Evolutionary conservation across 2,797 vertebrate genomes (phyloP).

Genomic region (Monodelphis domestica): DNA sequence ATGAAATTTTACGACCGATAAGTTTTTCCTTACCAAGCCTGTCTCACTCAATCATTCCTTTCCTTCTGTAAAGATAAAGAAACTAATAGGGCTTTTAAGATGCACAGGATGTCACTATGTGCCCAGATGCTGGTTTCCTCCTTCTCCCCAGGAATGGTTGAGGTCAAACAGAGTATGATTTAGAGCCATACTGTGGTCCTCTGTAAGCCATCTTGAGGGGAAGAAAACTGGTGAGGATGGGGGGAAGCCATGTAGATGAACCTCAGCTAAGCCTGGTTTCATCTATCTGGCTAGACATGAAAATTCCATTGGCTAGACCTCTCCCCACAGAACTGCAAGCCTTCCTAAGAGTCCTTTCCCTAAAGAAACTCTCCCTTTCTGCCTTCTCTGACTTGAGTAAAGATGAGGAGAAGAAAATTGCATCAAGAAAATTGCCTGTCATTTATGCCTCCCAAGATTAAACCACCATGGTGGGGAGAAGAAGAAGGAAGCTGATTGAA

Average conservation of each 20-base stretch:
- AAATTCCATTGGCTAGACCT: neutral
- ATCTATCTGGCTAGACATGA: neutral
- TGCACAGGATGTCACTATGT: neutral
- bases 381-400: conserved; percentile 30
- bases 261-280: conserved; percentile 26
- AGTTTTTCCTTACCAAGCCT: neutral
- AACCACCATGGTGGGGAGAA: neutral
- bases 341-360: conserved; percentile 26
- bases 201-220: neutral
- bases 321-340: conserved; percentile 50
- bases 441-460: conserved; percentile 60
- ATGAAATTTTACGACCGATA: neutral
- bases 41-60: neutral
- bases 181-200: conserved; percentile 27
- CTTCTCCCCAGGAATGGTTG: neutral
- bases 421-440: conserved; percentile 59
- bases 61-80: neutral
- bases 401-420: conserved; percentile 53
- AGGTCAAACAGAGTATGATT: neutral
- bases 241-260: neutral
- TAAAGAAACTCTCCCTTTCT: neutral
- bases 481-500: conserved; percentile 15
- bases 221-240: no score
- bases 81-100: neutral
- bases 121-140: neutral